A percentile compares a stretch with the other conserved stretches of the same genome.
These are phyloP conservation scores for Nipponia nippon DNA, from an alignment of 2,113 vertebrate genomes.

Conservation along the genomic window DNA sequence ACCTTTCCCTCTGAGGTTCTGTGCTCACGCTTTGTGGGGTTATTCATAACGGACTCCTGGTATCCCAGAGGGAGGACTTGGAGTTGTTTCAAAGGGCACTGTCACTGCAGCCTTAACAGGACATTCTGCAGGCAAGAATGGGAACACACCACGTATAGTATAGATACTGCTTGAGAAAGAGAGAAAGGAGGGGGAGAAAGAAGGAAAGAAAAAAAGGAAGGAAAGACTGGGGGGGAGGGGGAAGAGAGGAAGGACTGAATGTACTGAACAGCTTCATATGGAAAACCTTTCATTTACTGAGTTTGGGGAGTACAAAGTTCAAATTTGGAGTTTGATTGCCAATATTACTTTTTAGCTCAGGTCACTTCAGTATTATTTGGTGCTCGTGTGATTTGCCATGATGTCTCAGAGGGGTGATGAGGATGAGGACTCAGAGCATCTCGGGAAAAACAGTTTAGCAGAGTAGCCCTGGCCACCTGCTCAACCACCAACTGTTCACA, in stretches of 20 bases:
- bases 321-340: not conserved
- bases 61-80: not conserved
- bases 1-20: not conserved
- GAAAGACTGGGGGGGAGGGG: not conserved
- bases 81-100: not conserved
- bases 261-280: not conserved
- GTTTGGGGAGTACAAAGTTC: not conserved
- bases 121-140: not conserved
- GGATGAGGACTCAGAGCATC: not conserved
- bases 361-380: not conserved
- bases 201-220: not conserved
- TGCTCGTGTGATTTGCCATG: not conserved
- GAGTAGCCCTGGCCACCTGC: conserved; percentile 8
- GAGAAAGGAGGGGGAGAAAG: not conserved
- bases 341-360: not conserved
- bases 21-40: not conserved
- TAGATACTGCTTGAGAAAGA: not conserved
- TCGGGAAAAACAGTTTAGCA: not conserved
- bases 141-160: accelerated
- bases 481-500: conserved; percentile 42
- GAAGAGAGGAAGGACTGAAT: not conserved
- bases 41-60: not conserved
- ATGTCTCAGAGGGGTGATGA: not conserved
- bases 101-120: not conserved
- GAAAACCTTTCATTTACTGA: not conserved